phyloP scores from a whole-genome alignment of 1,140 invertebrate genomes.

The Drosophila arawakana region DNA sequence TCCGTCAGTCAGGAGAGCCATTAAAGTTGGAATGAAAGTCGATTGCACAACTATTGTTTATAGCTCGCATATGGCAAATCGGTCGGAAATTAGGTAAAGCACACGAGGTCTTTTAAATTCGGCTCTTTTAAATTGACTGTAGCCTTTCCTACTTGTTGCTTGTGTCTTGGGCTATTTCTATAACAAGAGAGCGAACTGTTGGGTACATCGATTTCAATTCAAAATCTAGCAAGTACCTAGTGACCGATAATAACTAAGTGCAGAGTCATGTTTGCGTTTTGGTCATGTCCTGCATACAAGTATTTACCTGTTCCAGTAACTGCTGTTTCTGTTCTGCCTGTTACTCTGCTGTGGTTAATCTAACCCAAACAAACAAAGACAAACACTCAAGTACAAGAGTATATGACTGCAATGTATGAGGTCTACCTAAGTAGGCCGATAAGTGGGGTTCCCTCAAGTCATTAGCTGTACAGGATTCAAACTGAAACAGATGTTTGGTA shows the following conservation, averaged over 20 bases:
- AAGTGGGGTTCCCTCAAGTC: background rate
- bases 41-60: too few relatives aligned
- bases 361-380: conserved; percentile 36
- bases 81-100: too few relatives aligned
- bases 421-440: conserved; percentile 4
- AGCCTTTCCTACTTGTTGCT: background rate
- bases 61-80: too few relatives aligned
- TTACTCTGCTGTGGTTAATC: conserved; percentile 55
- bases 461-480: conserved; percentile 5
- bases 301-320: conserved; percentile 60
- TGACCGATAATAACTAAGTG: conserved; percentile 78
- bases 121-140: too few relatives aligned
- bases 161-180: background rate
- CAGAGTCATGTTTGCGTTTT: conserved; percentile 80
- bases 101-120: too few relatives aligned
- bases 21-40: too few relatives aligned
- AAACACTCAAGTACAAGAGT: conserved; percentile 50
- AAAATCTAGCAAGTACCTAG: conserved; percentile 41
- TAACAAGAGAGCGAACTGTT: conserved; percentile 4
- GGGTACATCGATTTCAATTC: conserved; percentile 27
- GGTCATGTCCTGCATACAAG: conserved; percentile 47
- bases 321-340: conserved; percentile 33
- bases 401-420: conserved; percentile 3
- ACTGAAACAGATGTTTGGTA: background rate
- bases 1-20: too few relatives aligned